Conservation (phyloP, 1,140 invertebrate genomes). For the Cylas formicarius region DNA sequence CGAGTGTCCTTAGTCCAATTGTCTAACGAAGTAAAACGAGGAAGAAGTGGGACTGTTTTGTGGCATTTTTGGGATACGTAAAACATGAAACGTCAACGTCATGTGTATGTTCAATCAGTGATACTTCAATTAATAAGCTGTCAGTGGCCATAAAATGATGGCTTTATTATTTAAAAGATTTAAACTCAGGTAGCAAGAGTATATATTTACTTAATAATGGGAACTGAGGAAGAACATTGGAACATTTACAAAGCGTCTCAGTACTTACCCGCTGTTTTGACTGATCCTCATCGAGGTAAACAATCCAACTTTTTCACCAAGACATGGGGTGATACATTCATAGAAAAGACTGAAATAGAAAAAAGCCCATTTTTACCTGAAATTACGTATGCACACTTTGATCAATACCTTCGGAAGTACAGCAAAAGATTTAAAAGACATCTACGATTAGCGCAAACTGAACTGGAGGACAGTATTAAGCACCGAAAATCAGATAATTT, state of each 20-base stretch:
- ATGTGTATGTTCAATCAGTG: no score
- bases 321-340: slow-evolving; percentile 94
- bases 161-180: slow-evolving; percentile 12
- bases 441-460: slow-evolving; percentile 43
- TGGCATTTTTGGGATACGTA: no score
- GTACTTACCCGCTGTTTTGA: slow-evolving; percentile 92
- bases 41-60: no score
- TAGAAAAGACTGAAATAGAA: slow-evolving; percentile 71
- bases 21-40: no score
- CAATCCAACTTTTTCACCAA: slow-evolving; percentile 92
- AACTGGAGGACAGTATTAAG: slow-evolving; percentile 34
- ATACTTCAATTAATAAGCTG: no score
- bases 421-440: slow-evolving; percentile 55
- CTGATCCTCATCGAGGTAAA: slow-evolving; percentile 88
- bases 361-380: slow-evolving; percentile 76
- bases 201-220: slow-evolving; percentile 21
- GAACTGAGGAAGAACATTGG: slow-evolving; percentile 53
- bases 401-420: slow-evolving; percentile 77
- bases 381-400: slow-evolving; percentile 77
- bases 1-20: no score
- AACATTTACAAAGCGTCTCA: slow-evolving; percentile 76
- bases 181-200: slow-evolving; percentile 20
- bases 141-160: no score
- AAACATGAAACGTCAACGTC: no score
- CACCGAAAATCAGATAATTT: slow-evolving; percentile 11